Percentiles rank a stretch among this genome's conserved stretches.
Evolutionary conservation across 92 coral and sea anemone species (phyloP).

Genomic region (Parazoanthus swiftii): DNA sequence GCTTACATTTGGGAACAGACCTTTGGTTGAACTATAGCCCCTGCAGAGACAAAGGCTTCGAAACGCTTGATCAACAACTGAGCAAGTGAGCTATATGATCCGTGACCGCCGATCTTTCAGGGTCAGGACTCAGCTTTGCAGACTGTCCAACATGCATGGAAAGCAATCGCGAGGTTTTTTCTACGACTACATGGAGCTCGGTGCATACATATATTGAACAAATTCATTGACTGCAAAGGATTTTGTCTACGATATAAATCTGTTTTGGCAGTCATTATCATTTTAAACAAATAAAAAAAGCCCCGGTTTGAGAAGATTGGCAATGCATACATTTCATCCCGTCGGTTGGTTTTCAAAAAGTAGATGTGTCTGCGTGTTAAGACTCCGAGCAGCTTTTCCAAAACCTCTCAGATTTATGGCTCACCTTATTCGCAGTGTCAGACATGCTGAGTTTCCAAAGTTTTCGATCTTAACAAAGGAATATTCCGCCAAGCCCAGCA

Average conservation of each 20-base stretch:
- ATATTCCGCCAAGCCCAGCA: no score
- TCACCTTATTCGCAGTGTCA: conserved; percentile 53
- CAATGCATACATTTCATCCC: not conserved
- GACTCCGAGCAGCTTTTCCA: not conserved
- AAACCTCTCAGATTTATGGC: not conserved
- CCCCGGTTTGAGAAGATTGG: not conserved
- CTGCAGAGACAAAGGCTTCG: no score
- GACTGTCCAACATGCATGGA: no score
- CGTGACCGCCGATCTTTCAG: no score
- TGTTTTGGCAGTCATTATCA: no score
- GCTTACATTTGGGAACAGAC: no score
- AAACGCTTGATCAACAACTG: no score
- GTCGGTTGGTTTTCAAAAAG: not conserved
- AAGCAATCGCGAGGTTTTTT: no score
- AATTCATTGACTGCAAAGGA: not conserved
- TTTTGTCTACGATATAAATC: not conserved
- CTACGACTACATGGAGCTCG: not conserved
- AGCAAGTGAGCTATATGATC: no score
- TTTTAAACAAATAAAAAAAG: no score
- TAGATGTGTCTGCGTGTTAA: not conserved
- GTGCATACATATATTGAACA: not conserved
- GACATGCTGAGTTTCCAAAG: conserved; percentile 22
- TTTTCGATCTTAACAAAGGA: not conserved
- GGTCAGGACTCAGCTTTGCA: no score
- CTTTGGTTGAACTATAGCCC: no score